These are phyloP conservation scores for Drosophila parthenogenetica DNA, from an alignment of 2,888 invertebrate species.

Conservation along the genomic window DNA sequence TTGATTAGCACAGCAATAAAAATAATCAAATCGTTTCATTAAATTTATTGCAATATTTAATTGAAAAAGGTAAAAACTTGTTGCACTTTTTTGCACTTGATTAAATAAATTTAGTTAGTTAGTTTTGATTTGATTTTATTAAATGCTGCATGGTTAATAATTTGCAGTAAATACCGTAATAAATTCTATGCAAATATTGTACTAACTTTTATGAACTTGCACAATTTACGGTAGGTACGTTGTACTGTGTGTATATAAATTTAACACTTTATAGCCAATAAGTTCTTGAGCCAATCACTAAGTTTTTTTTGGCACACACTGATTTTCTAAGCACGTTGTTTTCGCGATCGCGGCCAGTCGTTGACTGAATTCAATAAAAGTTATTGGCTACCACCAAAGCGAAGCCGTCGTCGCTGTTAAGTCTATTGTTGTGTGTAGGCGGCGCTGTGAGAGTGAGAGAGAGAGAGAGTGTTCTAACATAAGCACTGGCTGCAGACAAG, in stretches of 20 bases:
- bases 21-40: not conserved
- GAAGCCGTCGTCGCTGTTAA: conserved; percentile 40
- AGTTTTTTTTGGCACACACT: conserved; percentile 17
- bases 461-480: not conserved
- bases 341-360: conserved; percentile 77
- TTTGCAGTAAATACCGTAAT: not conserved
- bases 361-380: conserved; percentile 79
- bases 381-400: conserved; percentile 68
- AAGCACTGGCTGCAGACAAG: not conserved
- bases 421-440: conserved; percentile 48
- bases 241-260: conserved; percentile 9
- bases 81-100: not conserved
- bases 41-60: not conserved
- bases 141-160: not conserved
- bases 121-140: not conserved
- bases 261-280: conserved; percentile 39
- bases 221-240: conserved; percentile 21
- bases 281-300: conserved; percentile 18
- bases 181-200: conserved; percentile 11
- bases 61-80: not conserved
- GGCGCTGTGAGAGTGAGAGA: not conserved
- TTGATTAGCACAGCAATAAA: not conserved
- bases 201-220: conserved; percentile 51
- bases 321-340: conserved; percentile 46
- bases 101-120: not conserved